phyloP scores from a whole-genome alignment of 2,113 vertebrate species.

The Corythornis cristatus region DNA sequence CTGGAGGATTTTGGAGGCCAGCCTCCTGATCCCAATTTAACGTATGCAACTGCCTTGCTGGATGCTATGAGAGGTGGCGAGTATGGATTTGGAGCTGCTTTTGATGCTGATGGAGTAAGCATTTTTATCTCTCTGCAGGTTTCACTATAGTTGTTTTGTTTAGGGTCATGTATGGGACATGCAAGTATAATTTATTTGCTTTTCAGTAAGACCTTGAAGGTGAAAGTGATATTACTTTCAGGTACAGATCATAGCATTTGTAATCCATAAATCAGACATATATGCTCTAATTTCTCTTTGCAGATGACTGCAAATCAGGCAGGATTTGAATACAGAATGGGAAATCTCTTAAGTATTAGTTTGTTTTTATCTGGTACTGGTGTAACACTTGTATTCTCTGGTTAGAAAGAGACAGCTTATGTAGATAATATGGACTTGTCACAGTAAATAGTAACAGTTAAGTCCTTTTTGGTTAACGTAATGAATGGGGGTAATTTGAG shows the following conservation, averaged over 20 bases:
- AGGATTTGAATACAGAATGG: neutral
- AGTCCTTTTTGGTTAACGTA: neutral
- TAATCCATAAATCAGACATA: neutral
- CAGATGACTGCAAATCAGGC: neutral
- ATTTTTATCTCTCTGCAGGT: neutral
- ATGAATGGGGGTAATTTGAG: neutral
- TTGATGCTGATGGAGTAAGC: slow-evolving; percentile 96
- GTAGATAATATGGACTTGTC: neutral
- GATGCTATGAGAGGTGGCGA: slow-evolving; percentile 97
- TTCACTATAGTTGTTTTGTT: neutral
- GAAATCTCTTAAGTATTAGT: neutral
- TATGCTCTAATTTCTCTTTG: neutral
- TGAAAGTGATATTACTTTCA: neutral
- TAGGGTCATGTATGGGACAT: neutral
- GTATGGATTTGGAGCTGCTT: slow-evolving; percentile 95
- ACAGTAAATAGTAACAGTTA: neutral
- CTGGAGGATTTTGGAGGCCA: slow-evolving; percentile 96
- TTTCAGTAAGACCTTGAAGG: neutral
- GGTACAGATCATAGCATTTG: neutral
- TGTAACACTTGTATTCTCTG: neutral
- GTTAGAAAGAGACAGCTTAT: neutral
- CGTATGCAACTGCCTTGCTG: slow-evolving; percentile 88
- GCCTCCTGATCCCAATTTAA: slow-evolving; percentile 92
- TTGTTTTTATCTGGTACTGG: neutral
- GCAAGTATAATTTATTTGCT: neutral